Conservation (phyloP, 1,140 invertebrate genomes). For the Trichonephila clavata region DNA sequence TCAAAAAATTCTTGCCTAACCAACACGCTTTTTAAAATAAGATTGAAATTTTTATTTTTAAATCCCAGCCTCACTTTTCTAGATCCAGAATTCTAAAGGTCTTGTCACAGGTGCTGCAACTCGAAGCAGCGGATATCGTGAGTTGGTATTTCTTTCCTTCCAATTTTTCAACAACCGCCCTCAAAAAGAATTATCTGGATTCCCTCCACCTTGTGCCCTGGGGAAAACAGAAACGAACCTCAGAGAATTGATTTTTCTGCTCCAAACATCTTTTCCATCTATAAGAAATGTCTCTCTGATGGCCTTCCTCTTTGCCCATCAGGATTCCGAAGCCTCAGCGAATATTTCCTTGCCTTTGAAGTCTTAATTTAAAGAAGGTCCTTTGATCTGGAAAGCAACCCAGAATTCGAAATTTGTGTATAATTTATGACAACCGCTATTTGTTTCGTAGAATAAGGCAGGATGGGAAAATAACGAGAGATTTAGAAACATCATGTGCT, state of each 20-base stretch:
- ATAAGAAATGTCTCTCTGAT: conserved; percentile 27
- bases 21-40: background rate
- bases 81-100: background rate
- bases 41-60: background rate
- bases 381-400: background rate
- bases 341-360: conserved; percentile 11
- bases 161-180: conserved; percentile 1
- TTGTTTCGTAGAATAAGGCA: background rate
- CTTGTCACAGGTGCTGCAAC: background rate
- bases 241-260: conserved; percentile 36
- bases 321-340: background rate
- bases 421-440: background rate
- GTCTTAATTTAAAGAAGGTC: background rate
- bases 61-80: background rate
- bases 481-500: background rate
- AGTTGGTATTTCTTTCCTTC: background rate
- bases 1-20: background rate
- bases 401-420: background rate
- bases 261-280: background rate
- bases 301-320: background rate
- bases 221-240: conserved; percentile 13
- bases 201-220: background rate
- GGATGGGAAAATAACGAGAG: background rate
- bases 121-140: conserved; percentile 6
- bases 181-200: conserved; percentile 27